Evolutionary conservation across 2,797 vertebrate species (phyloP).

Genomic region (Carduelis carduelis): DNA sequence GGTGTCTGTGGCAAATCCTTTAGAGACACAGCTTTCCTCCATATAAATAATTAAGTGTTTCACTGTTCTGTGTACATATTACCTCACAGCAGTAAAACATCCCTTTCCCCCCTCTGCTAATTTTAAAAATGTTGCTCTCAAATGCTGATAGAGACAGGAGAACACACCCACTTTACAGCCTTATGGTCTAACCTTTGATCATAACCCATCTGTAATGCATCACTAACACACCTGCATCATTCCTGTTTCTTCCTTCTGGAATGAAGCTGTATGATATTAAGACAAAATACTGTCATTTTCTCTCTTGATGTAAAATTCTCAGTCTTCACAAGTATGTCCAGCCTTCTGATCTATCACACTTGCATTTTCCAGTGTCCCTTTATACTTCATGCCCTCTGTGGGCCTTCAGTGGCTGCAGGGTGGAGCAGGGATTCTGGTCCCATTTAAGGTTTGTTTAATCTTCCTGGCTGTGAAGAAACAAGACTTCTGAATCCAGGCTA

Average conservation of each 20-base stretch:
- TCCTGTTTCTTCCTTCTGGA: not conserved
- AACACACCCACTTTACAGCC: not conserved
- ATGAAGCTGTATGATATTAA: not conserved
- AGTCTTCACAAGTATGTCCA: not conserved
- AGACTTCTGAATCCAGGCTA: not conserved
- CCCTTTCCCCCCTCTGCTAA: accelerated
- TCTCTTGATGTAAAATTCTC: not conserved
- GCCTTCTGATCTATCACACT: not conserved
- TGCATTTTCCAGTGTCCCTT: not conserved
- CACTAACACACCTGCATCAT: too few relatives aligned
- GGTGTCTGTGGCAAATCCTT: accelerated
- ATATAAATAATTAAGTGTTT: not conserved
- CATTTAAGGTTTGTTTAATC: not conserved
- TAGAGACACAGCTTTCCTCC: not conserved
- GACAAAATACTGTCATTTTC: not conserved
- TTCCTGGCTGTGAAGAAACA: not conserved
- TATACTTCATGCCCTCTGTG: not conserved
- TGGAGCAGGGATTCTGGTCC: not conserved
- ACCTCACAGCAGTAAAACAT: not conserved
- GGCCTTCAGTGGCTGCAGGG: not conserved
- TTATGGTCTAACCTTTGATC: not conserved
- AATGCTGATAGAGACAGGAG: not conserved
- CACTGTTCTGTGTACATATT: not conserved
- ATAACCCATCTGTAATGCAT: not conserved
- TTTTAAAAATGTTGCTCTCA: not conserved